Evolutionary conservation across 2,797 vertebrate species (phyloP).

Genomic region (Rhynchotus rufescens): DNA sequence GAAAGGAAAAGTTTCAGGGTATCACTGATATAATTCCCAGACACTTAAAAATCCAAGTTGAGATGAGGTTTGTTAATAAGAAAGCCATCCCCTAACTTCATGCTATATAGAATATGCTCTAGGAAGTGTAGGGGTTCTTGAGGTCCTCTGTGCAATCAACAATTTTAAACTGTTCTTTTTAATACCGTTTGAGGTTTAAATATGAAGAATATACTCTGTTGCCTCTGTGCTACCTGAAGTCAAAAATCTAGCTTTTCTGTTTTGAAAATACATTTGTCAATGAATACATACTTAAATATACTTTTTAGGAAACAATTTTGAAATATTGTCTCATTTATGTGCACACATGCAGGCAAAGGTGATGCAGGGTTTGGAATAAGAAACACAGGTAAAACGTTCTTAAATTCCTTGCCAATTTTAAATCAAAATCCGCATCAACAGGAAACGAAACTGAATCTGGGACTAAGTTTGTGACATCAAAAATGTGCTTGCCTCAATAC

Average conservation of each 20-base stretch:
- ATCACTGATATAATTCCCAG: neutral
- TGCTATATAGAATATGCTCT: neutral
- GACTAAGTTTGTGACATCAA: neutral
- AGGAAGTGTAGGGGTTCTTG: neutral
- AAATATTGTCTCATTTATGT: neutral
- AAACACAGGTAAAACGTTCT: neutral
- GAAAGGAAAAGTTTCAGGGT: neutral
- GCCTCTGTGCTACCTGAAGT: neutral
- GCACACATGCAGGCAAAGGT: neutral
- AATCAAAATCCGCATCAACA: neutral
- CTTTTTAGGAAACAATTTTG: neutral
- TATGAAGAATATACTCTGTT: neutral
- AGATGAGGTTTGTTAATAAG: neutral
- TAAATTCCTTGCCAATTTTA: neutral
- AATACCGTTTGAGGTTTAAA: neutral
- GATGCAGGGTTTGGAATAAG: neutral
- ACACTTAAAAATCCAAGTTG: neutral
- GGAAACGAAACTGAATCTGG: neutral
- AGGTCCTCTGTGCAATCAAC: neutral
- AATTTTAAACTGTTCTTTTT: neutral
- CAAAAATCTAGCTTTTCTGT: neutral
- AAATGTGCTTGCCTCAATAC: neutral
- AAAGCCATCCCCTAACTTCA: neutral
- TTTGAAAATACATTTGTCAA: neutral
- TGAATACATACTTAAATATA: neutral